Percentiles rank a stretch among this genome's conserved stretches.
Evolutionary conservation across 1,140 invertebrate genomes (phyloP).

Genomic region (Cheumatopsyche charites): DNA sequence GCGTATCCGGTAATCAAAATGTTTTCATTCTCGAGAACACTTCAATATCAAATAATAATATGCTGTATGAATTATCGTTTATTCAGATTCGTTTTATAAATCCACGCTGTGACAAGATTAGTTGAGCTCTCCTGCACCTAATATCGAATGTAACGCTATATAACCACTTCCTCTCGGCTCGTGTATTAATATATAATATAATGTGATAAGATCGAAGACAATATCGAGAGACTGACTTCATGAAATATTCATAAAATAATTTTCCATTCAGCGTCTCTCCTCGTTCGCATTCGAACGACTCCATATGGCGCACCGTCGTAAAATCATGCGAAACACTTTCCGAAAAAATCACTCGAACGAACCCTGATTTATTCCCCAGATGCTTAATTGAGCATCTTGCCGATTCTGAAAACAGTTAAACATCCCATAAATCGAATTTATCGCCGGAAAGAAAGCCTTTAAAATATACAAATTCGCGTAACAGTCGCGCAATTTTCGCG

Average conservation of each 20-base stretch:
- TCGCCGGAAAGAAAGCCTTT: background rate
- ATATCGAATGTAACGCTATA: background rate
- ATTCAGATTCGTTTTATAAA: too few species aligned
- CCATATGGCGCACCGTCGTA: slow-evolving; percentile 9
- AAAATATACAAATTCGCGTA: slow-evolving; percentile 25
- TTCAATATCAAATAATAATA: too few species aligned
- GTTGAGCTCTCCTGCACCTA: background rate
- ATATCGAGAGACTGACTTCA: slow-evolving; percentile 20
- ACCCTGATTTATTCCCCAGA: slow-evolving; percentile 19
- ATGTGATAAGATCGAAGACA: slow-evolving; percentile 27
- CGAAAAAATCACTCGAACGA: slow-evolving; percentile 16
- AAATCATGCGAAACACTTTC: background rate
- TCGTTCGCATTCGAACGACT: background rate
- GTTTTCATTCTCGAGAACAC: too few species aligned
- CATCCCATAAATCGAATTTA: background rate
- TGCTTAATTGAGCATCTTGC: slow-evolving; percentile 14
- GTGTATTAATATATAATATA: slow-evolving; percentile 8
- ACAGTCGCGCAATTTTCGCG: too few species aligned
- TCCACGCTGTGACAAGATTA: too few species aligned
- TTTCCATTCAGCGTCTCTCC: slow-evolving; percentile 1
- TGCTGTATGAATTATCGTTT: too few species aligned
- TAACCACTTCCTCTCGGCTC: background rate
- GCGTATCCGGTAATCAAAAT: too few species aligned
- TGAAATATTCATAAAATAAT: slow-evolving; percentile 36
- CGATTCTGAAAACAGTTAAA: background rate